Conservation (phyloP, 2,113 vertebrate genomes). For the Podarcis raffonei region DNA sequence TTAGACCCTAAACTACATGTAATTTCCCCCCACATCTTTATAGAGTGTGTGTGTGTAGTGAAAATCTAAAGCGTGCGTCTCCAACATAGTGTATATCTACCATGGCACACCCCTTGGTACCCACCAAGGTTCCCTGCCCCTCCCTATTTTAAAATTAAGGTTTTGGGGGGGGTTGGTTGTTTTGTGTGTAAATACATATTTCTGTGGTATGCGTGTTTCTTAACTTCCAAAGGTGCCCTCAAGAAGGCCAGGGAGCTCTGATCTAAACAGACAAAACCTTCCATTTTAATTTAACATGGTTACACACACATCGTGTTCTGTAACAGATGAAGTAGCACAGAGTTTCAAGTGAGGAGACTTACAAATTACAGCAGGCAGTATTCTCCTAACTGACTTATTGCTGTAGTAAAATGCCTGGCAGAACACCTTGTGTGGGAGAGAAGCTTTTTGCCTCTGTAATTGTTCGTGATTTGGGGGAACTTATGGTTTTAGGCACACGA, state of each 20-base stretch:
- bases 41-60: background rate
- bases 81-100: background rate
- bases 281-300: background rate
- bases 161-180: too few relatives aligned
- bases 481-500: background rate
- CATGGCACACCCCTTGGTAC: too few relatives aligned
- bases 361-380: background rate
- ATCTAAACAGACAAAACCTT: background rate
- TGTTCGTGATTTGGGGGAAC: background rate
- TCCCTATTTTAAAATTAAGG: too few relatives aligned
- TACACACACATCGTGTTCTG: background rate
- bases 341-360: background rate
- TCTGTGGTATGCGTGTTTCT: too few relatives aligned
- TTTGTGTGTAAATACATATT: too few relatives aligned
- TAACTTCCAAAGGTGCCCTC: too few relatives aligned
- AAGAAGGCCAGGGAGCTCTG: too few relatives aligned
- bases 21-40: background rate
- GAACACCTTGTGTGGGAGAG: background rate
- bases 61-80: background rate
- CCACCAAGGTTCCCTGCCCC: too few relatives aligned
- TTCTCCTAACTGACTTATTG: background rate
- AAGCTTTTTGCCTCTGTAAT: background rate
- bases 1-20: background rate
- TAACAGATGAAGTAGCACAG: background rate
- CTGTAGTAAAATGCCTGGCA: background rate